Conservation (phyloP, 2,797 vertebrate genomes). For the Neosilurus hyrtlii region DNA sequence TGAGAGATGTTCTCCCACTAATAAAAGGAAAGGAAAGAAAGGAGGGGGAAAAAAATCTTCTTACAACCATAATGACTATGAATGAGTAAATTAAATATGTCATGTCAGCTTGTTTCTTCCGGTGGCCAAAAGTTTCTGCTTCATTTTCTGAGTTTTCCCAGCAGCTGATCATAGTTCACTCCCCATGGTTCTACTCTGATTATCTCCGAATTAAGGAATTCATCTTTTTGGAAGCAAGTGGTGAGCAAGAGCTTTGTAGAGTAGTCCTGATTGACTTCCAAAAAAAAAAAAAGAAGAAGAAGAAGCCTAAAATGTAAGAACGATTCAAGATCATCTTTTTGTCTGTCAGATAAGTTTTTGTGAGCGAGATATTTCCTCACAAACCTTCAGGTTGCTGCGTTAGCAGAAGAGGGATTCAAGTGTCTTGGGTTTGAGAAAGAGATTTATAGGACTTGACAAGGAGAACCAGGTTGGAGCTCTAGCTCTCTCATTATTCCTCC, state of each 20-base stretch:
- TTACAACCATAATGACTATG: background rate
- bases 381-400: conserved; percentile 37
- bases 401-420: conserved; percentile 46
- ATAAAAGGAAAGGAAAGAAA: background rate
- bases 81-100: conserved; percentile 13
- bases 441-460: conserved; percentile 49
- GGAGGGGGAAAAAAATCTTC: background rate
- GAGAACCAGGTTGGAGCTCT: conserved; percentile 28
- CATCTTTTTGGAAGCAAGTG: conserved; percentile 5
- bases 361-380: conserved; percentile 25
- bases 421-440: conserved; percentile 39
- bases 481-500: conserved; percentile 23
- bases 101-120: background rate
- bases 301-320: conserved; percentile 43
- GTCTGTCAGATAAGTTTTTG: conserved; percentile 42
- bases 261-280: conserved; percentile 44
- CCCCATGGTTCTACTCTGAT: conserved; percentile 45
- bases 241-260: conserved; percentile 36
- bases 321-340: conserved; percentile 43
- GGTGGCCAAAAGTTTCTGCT: background rate
- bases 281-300: conserved; percentile 27
- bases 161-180: conserved; percentile 41
- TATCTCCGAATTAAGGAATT: conserved; percentile 42
- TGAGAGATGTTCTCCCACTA: background rate
- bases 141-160: background rate